Percentiles rank a stretch among this genome's conserved stretches.
Conservation (phyloP, 1,140 invertebrate species). For the Hylaeus anthracinus region DNA sequence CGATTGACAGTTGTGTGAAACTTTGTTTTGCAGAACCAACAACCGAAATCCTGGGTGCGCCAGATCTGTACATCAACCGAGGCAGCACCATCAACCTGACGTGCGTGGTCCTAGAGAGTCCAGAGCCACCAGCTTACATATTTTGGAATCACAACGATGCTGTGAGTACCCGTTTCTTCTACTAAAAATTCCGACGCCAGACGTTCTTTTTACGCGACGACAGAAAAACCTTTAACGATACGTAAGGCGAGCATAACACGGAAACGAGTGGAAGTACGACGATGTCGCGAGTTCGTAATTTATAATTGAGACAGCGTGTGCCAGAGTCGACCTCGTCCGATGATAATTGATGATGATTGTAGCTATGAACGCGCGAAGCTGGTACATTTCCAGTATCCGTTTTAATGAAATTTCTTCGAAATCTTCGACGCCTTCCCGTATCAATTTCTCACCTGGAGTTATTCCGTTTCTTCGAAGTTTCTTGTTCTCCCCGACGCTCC, state of each 20-base stretch:
- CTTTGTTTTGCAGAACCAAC: constrained; percentile 88
- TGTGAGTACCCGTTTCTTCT: constrained; percentile 82
- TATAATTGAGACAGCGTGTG: constrained; percentile 28
- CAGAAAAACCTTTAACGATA: neutral
- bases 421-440: constrained; percentile 40
- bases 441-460: constrained; percentile 18
- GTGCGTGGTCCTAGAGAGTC: constrained; percentile 93
- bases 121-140: constrained; percentile 94
- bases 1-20: too few species aligned
- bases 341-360: constrained; percentile 57
- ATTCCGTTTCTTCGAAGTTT: constrained; percentile 18
- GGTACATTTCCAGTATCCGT: constrained; percentile 27
- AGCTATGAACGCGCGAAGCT: constrained; percentile 8
- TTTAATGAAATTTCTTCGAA: constrained; percentile 42
- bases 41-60: constrained; percentile 93
- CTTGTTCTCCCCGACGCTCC: neutral
- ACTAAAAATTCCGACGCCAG: neutral
- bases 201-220: neutral
- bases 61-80: constrained; percentile 94
- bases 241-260: neutral
- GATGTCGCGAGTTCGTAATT: constrained; percentile 24
- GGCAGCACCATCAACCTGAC: constrained; percentile 96
- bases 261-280: constrained; percentile 4
- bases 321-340: constrained; percentile 32
- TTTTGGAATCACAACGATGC: constrained; percentile 96